These are phyloP conservation scores for Rhopalosiphum maidis DNA, from an alignment of 1,140 invertebrate species.

Conservation along the genomic window DNA sequence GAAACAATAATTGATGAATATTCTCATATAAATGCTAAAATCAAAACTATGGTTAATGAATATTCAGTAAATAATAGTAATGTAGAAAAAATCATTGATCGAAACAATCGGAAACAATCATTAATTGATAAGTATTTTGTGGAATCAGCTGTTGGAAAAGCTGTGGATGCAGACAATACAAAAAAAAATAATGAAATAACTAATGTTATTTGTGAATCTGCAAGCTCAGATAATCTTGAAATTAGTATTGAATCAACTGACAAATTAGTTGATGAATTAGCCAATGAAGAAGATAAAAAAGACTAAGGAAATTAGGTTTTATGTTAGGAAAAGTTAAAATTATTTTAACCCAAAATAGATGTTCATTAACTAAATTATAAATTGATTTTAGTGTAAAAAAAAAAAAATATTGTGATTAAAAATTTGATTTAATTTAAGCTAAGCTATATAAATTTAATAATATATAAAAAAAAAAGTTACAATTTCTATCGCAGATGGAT, in stretches of 20 bases:
- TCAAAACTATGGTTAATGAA: slow-evolving; percentile 25
- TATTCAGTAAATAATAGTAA: slow-evolving; percentile 36
- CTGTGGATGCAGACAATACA: not conserved
- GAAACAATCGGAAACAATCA: slow-evolving; percentile 2
- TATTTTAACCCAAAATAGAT: not conserved
- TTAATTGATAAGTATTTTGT: not conserved
- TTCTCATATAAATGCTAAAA: slow-evolving; percentile 17
- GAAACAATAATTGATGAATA: slow-evolving; percentile 46
- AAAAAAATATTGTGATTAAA: not conserved
- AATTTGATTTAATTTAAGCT: not conserved
- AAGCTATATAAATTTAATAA: not conserved
- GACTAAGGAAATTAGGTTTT: not conserved
- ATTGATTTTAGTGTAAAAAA: not conserved
- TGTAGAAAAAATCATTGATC: slow-evolving; percentile 40
- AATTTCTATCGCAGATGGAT: not conserved
- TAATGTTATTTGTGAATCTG: not conserved
- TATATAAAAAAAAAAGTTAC: not conserved
- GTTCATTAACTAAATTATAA: not conserved
- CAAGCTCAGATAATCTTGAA: not conserved
- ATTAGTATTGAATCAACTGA: not conserved
- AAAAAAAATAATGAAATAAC: not conserved
- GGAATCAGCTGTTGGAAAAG: not conserved
- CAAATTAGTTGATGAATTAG: not conserved
- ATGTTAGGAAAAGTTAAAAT: not conserved
- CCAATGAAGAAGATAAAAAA: not conserved